Evolutionary conservation across 2,797 vertebrate genomes (phyloP).

Genomic region (Propithecus deckenii): DNA sequence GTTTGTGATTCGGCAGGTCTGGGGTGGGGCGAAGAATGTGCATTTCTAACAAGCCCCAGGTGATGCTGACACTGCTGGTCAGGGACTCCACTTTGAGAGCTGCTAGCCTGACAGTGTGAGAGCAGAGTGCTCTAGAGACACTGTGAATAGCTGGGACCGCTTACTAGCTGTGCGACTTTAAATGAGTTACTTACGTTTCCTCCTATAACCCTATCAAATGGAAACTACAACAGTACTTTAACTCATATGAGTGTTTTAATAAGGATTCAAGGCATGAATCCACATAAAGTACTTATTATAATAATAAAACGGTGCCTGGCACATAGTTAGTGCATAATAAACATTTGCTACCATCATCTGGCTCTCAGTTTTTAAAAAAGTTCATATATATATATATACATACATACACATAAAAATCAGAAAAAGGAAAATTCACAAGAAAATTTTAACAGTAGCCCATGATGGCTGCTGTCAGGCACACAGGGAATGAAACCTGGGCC

Average conservation of each 20-base stretch:
- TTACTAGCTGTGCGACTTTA: not conserved
- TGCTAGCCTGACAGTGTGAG: rapidly evolving
- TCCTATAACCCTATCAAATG: not conserved
- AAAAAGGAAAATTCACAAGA: not conserved
- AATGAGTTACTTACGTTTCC: not conserved
- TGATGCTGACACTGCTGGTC: no score
- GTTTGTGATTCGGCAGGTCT: not conserved
- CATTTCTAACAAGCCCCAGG: not conserved
- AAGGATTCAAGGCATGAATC: not conserved
- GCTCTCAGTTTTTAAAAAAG: not conserved
- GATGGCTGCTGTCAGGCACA: not conserved
- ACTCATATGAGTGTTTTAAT: not conserved
- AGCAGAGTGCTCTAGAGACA: not conserved
- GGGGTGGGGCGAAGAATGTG: not conserved
- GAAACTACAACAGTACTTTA: not conserved
- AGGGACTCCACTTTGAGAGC: not conserved
- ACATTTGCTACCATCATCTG: not conserved
- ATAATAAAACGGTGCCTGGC: no score
- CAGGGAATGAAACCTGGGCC: not conserved
- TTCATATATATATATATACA: not conserved
- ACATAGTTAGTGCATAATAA: not conserved
- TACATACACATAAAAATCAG: not conserved
- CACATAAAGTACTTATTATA: not conserved
- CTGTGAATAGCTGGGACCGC: not conserved
- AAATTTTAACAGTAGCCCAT: not conserved